Evolutionary conservation across 1,140 invertebrate species (phyloP).

Genomic region (Bombus consobrinus): DNA sequence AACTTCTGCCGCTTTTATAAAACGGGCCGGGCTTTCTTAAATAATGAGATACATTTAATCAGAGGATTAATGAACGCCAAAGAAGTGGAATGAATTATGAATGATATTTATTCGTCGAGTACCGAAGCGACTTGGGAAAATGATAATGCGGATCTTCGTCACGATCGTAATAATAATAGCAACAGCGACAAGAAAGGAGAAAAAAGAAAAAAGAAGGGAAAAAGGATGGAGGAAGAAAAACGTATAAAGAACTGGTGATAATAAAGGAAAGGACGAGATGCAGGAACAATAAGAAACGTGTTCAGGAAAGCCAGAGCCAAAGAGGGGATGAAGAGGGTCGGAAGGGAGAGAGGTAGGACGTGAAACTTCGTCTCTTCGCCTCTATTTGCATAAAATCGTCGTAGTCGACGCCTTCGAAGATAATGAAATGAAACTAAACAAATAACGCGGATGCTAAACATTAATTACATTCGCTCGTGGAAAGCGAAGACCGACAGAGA

Average conservation of each 20-base stretch:
- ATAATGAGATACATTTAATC: slow-evolving; percentile 78
- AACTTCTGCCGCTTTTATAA: slow-evolving; percentile 66
- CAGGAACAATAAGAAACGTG: slow-evolving; percentile 47
- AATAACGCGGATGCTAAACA: slow-evolving; percentile 81
- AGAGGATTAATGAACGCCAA: slow-evolving; percentile 77
- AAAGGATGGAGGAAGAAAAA: not conserved
- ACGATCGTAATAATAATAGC: slow-evolving; percentile 66
- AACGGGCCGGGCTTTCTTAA: slow-evolving; percentile 63
- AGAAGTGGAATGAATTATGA: slow-evolving; percentile 79
- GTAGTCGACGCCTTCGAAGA: slow-evolving; percentile 76
- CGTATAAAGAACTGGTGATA: slow-evolving; percentile 17
- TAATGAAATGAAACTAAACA: slow-evolving; percentile 82
- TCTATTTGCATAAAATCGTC: slow-evolving; percentile 81
- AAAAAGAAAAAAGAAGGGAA: not conserved
- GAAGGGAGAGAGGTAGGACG: slow-evolving; percentile 37
- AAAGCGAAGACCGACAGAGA: slow-evolving; percentile 37
- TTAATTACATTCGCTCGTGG: slow-evolving; percentile 76
- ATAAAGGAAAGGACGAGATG: slow-evolving; percentile 35
- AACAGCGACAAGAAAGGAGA: not conserved
- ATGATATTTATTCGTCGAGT: slow-evolving; percentile 76
- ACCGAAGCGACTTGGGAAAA: slow-evolving; percentile 64
- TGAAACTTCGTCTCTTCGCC: slow-evolving; percentile 66
- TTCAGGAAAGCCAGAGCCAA: slow-evolving; percentile 31
- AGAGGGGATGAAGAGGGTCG: slow-evolving; percentile 41
- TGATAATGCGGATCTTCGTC: slow-evolving; percentile 69